Conservation (phyloP, 2,888 invertebrate species). For the Bombylius discolor region DNA sequence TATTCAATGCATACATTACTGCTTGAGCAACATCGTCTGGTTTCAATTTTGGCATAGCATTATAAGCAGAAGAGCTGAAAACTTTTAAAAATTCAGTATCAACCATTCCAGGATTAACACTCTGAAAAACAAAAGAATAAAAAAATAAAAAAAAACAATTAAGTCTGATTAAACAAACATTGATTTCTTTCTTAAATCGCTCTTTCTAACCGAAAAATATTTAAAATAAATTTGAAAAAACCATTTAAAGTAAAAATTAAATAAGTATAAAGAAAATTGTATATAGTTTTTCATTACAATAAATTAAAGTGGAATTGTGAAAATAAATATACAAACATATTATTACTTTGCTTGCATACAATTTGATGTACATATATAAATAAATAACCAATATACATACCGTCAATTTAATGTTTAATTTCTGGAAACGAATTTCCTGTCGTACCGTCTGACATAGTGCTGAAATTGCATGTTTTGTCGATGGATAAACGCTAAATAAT, state of each 20-base stretch:
- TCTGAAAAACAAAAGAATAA: conserved; percentile 34
- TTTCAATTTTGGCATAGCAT: conserved; percentile 36
- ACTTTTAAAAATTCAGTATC: conserved; percentile 41
- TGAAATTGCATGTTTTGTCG: conserved; percentile 45
- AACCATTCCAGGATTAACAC: conserved; percentile 50
- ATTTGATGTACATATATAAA: background rate
- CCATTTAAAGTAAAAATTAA: too few species aligned
- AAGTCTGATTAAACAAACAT: too few species aligned
- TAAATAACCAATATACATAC: conserved; percentile 22
- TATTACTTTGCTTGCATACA: too few species aligned
- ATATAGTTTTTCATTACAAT: too few species aligned
- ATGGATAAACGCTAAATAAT: conserved; percentile 42
- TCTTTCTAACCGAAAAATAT: too few species aligned
- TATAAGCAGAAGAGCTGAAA: conserved; percentile 26
- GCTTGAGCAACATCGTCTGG: conserved; percentile 49
- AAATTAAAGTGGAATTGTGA: too few species aligned
- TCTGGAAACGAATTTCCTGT: conserved; percentile 40
- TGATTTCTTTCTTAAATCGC: too few species aligned
- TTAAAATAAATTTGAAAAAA: too few species aligned
- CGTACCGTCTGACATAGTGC: conserved; percentile 45
- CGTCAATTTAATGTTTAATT: conserved; percentile 36
- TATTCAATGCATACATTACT: conserved; percentile 46
- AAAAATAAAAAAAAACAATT: too few species aligned
- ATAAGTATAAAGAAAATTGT: too few species aligned
- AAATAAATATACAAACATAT: too few species aligned